Evolutionary conservation across 1,140 invertebrate species (phyloP), one percentile per base, ranked within the genome.

Genomic region (Zaprionus lachaisei): DNA sequence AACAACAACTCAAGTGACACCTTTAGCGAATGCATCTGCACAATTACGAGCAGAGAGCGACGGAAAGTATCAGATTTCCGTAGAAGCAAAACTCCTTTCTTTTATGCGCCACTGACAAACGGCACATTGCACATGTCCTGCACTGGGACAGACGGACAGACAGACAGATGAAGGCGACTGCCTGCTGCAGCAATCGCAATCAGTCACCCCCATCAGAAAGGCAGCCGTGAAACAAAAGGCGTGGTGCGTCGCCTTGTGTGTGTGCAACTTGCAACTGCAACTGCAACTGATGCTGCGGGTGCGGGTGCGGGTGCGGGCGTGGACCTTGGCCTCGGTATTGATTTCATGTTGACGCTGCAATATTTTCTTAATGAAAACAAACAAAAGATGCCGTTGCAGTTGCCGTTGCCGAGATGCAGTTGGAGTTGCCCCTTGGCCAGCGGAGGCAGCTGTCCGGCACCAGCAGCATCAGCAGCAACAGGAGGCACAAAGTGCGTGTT

Each of bases 341-440:
- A 90, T 90, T 90, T 90, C 85, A 90, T 91, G 85, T 89, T 89
- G 85, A 91, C 85, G 85, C 85, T 90, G 85, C 85, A 90, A 90
- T 90, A 90, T 90, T 90, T 83, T 79, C 85, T 90, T 90, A 90
- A 90, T 90, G 85, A 90, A 90, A 90, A 90, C 85, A 90, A 90
- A 90, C 85, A 90, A 90, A 76, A 79, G 77, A 71, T 65, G 72
- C 67, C 67, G 66, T 64, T 67, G 64, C 64, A 56, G 72, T 80
- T 68, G 64, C 54, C 37, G 55, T 58, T 67, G 77, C 56, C 66
- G 66, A 56, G 72, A 72, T 63, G 70, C 61, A 77, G 78, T 65
- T 69, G 75, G 6, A 17, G 4, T 62, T 63, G 31, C 31, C 31
- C 31, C 31, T 34, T 34, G 31, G 31, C 7, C 64, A 44, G 60